Evolutionary conservation across 1,140 invertebrate species (phyloP).

Genomic region (Neodiprion fabricii): DNA sequence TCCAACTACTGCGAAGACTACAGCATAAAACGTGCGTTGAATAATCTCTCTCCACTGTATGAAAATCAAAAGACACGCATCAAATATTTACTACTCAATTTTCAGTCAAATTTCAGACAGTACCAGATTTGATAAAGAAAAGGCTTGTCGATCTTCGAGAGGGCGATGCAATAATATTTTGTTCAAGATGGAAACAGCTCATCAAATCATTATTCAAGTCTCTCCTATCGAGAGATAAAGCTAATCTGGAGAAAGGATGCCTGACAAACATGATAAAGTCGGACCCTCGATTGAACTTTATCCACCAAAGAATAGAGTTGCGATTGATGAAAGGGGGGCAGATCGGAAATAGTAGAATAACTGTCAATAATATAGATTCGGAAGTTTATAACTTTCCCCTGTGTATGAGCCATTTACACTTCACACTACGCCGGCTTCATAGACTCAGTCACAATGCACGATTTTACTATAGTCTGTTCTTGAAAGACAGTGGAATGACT

Average conservation of each 20-base stretch:
- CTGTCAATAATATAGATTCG: conserved; percentile 60
- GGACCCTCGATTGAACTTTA: conserved; percentile 60
- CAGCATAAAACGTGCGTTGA: conserved; percentile 43
- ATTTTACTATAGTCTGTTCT: conserved; percentile 72
- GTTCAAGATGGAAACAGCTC: conserved; percentile 65
- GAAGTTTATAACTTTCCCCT: conserved; percentile 71
- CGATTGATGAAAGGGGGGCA: conserved; percentile 32
- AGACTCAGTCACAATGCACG: conserved; percentile 77
- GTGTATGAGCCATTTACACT: conserved; percentile 78
- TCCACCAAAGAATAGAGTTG: conserved; percentile 46
- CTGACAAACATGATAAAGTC: conserved; percentile 38
- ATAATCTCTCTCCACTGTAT: conserved; percentile 48
- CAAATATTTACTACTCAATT: conserved; percentile 45
- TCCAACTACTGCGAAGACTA: conserved; percentile 36
- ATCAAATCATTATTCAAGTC: conserved; percentile 60
- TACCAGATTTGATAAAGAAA: conserved; percentile 60
- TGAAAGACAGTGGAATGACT: conserved; percentile 75
- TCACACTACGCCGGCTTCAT: conserved; percentile 68
- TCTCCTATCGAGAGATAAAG: conserved; percentile 56
- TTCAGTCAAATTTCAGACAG: conserved; percentile 60
- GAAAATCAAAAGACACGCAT: conserved; percentile 39
- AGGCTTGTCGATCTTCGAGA: conserved; percentile 60
- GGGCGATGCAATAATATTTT: conserved; percentile 61
- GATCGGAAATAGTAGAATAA: conserved; percentile 37
- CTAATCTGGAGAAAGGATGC: conserved; percentile 39